Conservation (phyloP, 2,797 vertebrate species). For the Argya squamiceps region DNA sequence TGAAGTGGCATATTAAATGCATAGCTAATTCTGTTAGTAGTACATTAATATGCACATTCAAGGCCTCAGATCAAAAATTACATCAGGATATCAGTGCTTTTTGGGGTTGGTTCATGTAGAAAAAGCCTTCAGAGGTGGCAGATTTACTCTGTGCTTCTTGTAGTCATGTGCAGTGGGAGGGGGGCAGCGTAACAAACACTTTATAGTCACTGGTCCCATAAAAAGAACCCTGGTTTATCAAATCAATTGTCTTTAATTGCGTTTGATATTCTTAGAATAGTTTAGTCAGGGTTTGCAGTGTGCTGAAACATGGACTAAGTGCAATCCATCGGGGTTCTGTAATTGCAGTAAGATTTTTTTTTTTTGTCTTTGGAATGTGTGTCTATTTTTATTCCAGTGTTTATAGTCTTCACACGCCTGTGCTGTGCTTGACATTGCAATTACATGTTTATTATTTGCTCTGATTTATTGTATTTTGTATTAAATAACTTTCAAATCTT, state of each 20-base stretch:
- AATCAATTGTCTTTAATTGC: neutral
- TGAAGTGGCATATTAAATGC: neutral
- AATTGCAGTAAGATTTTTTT: neutral
- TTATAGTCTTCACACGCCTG: neutral
- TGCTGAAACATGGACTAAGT: neutral
- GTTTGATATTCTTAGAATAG: neutral
- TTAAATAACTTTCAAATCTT: slow-evolving; percentile 48
- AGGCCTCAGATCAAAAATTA: neutral
- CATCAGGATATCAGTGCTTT: neutral
- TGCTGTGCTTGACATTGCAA: slow-evolving; percentile 10
- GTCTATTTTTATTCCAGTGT: neutral
- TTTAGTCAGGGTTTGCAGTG: neutral
- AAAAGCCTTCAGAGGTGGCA: neutral
- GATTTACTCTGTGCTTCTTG: neutral
- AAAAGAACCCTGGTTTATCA: neutral
- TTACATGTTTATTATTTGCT: slow-evolving; percentile 37
- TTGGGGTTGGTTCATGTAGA: neutral
- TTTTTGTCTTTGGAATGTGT: neutral
- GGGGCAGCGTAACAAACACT: neutral
- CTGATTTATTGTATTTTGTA: slow-evolving; percentile 40
- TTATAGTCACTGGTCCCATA: neutral
- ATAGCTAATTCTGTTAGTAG: neutral
- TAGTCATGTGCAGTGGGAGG: rapidly evolving
- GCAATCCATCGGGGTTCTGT: neutral
- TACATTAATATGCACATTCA: neutral